Evolutionary conservation across 2,888 invertebrate species (phyloP), one percentile per base, ranked within the genome.

Genomic region (Melieria picta): DNA sequence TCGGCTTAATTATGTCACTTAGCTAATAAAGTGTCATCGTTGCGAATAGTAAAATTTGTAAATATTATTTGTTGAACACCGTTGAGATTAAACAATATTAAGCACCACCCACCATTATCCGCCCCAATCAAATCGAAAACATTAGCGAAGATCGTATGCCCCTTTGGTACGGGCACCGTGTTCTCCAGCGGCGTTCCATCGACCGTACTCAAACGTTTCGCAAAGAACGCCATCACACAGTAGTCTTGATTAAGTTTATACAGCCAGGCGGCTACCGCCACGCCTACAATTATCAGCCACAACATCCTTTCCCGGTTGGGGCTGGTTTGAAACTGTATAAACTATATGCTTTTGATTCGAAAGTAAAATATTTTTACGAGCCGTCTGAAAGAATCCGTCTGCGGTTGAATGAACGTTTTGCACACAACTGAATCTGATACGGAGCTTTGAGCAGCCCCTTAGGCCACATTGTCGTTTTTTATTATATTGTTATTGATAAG

Each of bases 71-170:
- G 30, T 30, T 30, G 30, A 58, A 11, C 58, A 13, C 9, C 9
- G n/a, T 30, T 13, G 43, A 4, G 30, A 6, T 11, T 13, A 69
- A 69, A 16, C 42, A 43, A 52, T 11, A 56, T 5, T 56, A 6
- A 52, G n/a, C 7, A 30, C 42, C 30, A 62, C 74, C 69, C 71
- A 81, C 81, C 80, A 46, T 76, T 76, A 62, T 74, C 78, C 72
- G 79, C 74, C 52, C 76, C 75, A 42, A 79, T 30, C 7, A 77
- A 65, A 75, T 85, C 85, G 13, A 85, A 80, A 62, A 74, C 76
- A 67, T 84, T 84, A 7, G 77, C 85, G 69, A 85, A 84, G 2
- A 84, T 81, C 1, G 80, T 80, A 3, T 10, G 64, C 1, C 81
- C 80, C 46, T 77, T 73, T 3, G 77, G 55, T 4, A 75, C n/a